Evolutionary conservation across 2,888 invertebrate species (phyloP).

Genomic region (Adelognathus sp.): DNA sequence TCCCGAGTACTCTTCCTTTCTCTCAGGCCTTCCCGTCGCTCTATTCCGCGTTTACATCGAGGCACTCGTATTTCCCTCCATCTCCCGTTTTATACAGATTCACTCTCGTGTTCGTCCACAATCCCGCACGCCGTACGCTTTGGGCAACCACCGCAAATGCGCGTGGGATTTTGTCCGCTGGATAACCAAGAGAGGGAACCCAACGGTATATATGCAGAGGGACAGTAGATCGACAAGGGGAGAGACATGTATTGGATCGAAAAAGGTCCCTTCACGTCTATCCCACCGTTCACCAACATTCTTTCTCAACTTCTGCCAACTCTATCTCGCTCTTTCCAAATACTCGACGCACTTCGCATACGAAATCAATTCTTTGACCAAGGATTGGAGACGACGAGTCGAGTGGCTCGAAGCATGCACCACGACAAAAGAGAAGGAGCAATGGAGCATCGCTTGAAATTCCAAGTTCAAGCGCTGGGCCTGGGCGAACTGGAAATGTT

Average conservation of each 20-base stretch:
- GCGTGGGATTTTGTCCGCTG: conserved; percentile 68
- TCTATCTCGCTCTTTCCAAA: conserved; percentile 9
- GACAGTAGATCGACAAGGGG: background rate
- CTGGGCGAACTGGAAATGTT: background rate
- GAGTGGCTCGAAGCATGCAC: conserved; percentile 39
- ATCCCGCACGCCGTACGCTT: conserved; percentile 36
- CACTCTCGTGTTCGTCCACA: conserved; percentile 24
- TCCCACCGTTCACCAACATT: conserved; percentile 2
- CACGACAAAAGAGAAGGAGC: conserved; percentile 20
- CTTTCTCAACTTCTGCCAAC: background rate
- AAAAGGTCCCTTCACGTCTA: conserved; percentile 30
- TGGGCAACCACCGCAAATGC: conserved; percentile 70
- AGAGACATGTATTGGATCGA: conserved; percentile 23
- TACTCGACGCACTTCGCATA: conserved; percentile 19
- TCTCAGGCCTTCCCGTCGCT: background rate
- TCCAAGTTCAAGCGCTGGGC: conserved; percentile 10
- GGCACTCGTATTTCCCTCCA: conserved; percentile 39
- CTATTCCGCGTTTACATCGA: background rate
- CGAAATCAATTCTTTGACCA: conserved; percentile 47
- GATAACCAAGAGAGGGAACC: conserved; percentile 7
- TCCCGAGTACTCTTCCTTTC: conserved; percentile 37
- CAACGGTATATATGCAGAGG: background rate
- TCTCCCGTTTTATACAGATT: conserved; percentile 53
- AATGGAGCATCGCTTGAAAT: conserved; percentile 39
- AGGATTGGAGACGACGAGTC: conserved; percentile 17